A percentile compares a stretch with the other conserved stretches of the same genome.
Conservation (phyloP, 2,113 vertebrate genomes). For the Trematocara macrostoma region DNA sequence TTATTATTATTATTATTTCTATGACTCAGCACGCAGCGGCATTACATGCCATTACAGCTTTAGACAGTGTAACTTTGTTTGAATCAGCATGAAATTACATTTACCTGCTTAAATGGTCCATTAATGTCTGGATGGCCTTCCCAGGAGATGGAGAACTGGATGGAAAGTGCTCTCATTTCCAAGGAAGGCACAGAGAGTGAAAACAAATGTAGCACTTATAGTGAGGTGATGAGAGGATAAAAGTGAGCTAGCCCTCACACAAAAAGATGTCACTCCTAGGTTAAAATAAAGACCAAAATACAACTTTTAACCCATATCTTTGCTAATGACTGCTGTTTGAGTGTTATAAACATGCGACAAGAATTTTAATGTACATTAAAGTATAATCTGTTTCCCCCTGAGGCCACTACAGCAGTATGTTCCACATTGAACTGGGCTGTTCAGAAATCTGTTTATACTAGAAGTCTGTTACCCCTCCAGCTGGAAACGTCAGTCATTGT, state of each 20-base stretch:
- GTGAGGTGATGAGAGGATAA: neutral
- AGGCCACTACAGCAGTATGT: neutral
- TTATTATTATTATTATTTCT: neutral
- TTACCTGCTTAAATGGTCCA: constrained; percentile 39
- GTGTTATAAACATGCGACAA: neutral
- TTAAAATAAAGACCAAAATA: neutral
- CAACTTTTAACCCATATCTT: neutral
- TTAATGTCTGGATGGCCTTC: constrained; percentile 38
- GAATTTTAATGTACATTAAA: neutral
- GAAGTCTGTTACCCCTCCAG: constrained; percentile 14
- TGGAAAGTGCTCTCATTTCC: neutral
- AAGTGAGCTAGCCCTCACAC: neutral
- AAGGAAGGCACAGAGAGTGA: neutral
- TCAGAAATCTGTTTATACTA: constrained; percentile 8
- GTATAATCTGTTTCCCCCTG: neutral
- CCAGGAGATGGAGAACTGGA: constrained; percentile 8
- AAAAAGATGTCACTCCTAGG: neutral
- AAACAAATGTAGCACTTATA: neutral
- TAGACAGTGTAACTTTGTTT: constrained; percentile 43
- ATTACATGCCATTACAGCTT: constrained; percentile 44
- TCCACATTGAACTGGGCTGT: neutral
- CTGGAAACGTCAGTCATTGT: constrained; percentile 13
- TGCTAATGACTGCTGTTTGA: neutral
- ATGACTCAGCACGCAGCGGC: constrained; percentile 42
- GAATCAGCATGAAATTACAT: constrained; percentile 39